A percentile compares a stretch with the other conserved stretches of the same genome.
Evolutionary conservation across 2,113 vertebrate genomes (phyloP).

Genomic region (Hymenochirus boettgeri): DNA sequence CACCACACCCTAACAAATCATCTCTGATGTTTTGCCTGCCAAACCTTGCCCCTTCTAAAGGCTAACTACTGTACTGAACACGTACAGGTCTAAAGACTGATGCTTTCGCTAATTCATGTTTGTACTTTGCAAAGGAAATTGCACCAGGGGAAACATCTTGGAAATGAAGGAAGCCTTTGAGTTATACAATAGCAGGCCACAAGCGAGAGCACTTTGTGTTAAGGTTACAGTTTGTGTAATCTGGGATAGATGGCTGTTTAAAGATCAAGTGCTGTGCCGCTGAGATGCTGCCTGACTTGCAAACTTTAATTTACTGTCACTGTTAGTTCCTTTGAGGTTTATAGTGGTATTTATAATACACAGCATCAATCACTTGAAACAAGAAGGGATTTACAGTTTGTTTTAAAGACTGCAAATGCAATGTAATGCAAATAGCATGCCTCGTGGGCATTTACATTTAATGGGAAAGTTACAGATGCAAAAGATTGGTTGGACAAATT

Average conservation of each 20-base stretch:
- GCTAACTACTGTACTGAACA: conserved; percentile 6
- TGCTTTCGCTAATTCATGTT: conserved; percentile 29
- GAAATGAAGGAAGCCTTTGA: conserved; percentile 38
- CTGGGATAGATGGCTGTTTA: conserved; percentile 52
- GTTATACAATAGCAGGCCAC: conserved; percentile 37
- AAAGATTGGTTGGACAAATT: conserved; percentile 84
- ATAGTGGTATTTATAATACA: conserved; percentile 79
- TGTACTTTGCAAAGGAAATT: conserved; percentile 38
- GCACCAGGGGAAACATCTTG: conserved; percentile 20
- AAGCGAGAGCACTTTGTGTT: conserved; percentile 39
- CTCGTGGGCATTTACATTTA: conserved; percentile 83
- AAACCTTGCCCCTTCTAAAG: background rate
- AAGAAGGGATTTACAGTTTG: conserved; percentile 83
- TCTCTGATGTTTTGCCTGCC: background rate
- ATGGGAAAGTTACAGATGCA: conserved; percentile 84
- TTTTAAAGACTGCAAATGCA: conserved; percentile 85
- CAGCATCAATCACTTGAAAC: conserved; percentile 81
- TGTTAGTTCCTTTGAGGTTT: conserved; percentile 80
- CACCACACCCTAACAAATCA: background rate
- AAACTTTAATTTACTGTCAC: conserved; percentile 83
- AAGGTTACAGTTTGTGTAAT: conserved; percentile 42
- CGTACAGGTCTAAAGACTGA: conserved; percentile 13
- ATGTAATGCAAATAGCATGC: conserved; percentile 84
- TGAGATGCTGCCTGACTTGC: conserved; percentile 74
- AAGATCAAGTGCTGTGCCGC: conserved; percentile 73